Evolutionary conservation across 2,888 invertebrate species (phyloP), one percentile per base, ranked within the genome.

Genomic region (Lithosia quadra): DNA sequence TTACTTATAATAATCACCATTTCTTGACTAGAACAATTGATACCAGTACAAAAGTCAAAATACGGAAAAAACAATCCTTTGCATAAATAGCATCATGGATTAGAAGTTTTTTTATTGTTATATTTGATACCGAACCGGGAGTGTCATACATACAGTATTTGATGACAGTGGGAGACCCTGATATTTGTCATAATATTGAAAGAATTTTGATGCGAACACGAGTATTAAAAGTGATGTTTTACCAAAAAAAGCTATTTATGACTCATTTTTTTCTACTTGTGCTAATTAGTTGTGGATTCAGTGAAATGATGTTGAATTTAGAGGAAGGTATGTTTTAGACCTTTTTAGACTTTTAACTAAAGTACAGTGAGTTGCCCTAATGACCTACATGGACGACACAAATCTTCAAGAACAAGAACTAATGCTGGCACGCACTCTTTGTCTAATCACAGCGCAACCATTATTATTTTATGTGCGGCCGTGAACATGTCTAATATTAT

Each of bases 21-120:
- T 49, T 39, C 39, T 39, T 15, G 18, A 24, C 8, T 33, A 33
- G 21, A 63, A 63, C 62, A 63, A 63, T 63, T 63, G 33, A 1
- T 49, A 62, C 21, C n/a, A 28, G 10, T 39, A 18, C 9, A 33
- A 34, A 36, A 11, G 9, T 39, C 36, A 60, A 36, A 8, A 10
- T 11, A 59, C 11, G 21, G 21, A 59, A 39, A 36, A 28, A 63
- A 63, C 62, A 63, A 15, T 13, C 49, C 49, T 63, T 63, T 53
- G 33, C 33, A 49, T 53, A 28, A 53, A 15, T 49, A 21, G 21
- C 10, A 63, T 63, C 33, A 10, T 33, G 28, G 33, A 21, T 24
- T 28, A 28, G 1, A 21, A 21, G 62, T 33, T 63, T 53, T n/a
- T 63, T 53, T 53, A 63, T 63, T 39, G 18, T 9, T 10, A 39